A percentile compares a stretch with the other conserved stretches of the same genome.
phyloP scores from a whole-genome alignment of 2,113 vertebrate genomes.

The Notarius quadriscutis region DNA sequence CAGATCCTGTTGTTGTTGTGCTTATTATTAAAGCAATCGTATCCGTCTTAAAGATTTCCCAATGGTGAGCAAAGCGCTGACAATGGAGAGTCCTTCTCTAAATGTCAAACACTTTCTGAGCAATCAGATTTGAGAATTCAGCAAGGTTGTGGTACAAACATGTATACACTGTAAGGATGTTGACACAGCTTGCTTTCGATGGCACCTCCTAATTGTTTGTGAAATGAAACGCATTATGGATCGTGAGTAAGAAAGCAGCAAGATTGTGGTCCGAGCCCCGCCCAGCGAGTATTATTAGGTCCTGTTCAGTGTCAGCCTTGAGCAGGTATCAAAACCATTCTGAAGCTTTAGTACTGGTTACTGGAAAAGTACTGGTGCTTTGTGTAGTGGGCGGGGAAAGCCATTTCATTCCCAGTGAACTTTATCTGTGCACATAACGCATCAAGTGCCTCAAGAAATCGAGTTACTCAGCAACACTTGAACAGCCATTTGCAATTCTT shows the following conservation, averaged over 20 bases:
- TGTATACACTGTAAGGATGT: neutral
- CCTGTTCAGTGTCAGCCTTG: neutral
- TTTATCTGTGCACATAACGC: neutral
- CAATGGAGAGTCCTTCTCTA: neutral
- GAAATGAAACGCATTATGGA: neutral
- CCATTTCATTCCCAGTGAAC: neutral
- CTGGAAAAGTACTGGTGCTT: neutral
- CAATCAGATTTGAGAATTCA: neutral
- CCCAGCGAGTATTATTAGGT: neutral
- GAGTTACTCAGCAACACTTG: neutral
- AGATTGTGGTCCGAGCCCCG: neutral
- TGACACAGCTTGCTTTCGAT: neutral
- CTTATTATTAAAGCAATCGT: neutral
- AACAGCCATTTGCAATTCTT: neutral
- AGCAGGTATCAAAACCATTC: neutral
- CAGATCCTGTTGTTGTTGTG: no score
- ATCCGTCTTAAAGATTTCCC: neutral
- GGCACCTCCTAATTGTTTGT: neutral
- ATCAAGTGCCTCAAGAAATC: neutral
- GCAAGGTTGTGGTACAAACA: neutral
- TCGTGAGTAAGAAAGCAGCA: neutral
- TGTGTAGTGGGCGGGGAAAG: neutral
- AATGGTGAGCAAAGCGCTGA: neutral
- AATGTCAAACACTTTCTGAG: neutral
- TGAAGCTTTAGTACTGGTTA: neutral